Evolutionary conservation across 2,888 invertebrate genomes (phyloP), one percentile per base, ranked within the genome.

Genomic region (Megaustenia siamemsis): DNA sequence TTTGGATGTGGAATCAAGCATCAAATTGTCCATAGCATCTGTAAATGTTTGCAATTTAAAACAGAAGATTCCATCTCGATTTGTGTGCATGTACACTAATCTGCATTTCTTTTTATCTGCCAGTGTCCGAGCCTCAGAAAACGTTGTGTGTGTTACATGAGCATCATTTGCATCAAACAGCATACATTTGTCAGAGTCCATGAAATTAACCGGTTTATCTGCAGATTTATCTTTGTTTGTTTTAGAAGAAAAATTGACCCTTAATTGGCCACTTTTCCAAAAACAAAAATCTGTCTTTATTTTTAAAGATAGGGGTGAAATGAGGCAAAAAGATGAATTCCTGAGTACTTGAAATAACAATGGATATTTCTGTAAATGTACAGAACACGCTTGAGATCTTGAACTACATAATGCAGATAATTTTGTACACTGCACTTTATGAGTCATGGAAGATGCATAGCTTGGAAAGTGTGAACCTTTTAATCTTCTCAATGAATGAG

Each of bases 61-160:
- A 43, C 78, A 78, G 12, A n/a, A n/a, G 21, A 83, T 24, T 5
- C 78, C 78, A 60, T 79, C 77, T 18, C 8, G 32, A 21, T 83
- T 78, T 60, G 71, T 83, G 77, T 38, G 45, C 60, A 78, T 78
- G 71, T 69, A 83, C 3, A 78, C 78, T 0, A 78, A 63, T 53
- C 78, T 68, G 24, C 53, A 68, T 32, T 75, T 78, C 45, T 79
- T 8, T 38, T 40, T 60, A 5, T 53, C 1, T 28, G 83, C 83
- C 12, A 78, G 12, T 12, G 69, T 40, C 53, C 60, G 53, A 28
- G 71, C 78, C 45, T 78, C 78, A 24, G 35, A 68, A 56, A 83
- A 69, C 6, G 78, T 83, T 49, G 60, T n/a, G 12, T 71, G 49
- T 56, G 49, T 43, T 43, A 79, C 45, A 0, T 69, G 35, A 49